Base-by-base conservation (phyloP, 1,140 invertebrate species). In the Papilio aristodemus region DNA sequence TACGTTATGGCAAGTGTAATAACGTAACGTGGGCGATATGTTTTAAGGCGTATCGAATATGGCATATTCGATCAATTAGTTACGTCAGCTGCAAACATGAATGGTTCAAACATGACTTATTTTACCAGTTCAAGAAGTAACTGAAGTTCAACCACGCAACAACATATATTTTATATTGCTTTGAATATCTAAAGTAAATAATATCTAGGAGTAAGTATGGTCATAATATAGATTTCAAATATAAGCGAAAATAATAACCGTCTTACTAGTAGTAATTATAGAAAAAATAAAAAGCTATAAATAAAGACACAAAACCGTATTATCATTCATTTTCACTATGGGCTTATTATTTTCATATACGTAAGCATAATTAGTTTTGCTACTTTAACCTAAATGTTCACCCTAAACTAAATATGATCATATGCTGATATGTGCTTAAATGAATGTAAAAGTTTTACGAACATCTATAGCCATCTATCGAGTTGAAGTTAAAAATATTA, bases 1-100 rank as follows among this genome's bases (percentile, higher is more conserved):
- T 81, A 69, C 58, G 81, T 84, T 85, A 86, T 85, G 77, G 79
- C 80, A 74, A 73, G 77, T 81, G 84, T 89, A 87, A 86, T 86
- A 84, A 84, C 67, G 64, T 73, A 71, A 81, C 78, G 85, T 85
- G 80, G 85, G 81, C 75, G 78, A 83, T 85, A 76, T 76, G 75
- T 81, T 83, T 80, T 59, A 72, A 74, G 71, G 79, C 80, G 75
- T 79, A 79, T 77, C 76, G 72, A 81, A 79, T 77, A 76, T 71
- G 66, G 37, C 39, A 46, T 68, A 46, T 81, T 79, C 77, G 80
- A 81, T 82, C 72, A 81, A 63, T 81, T 76, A 77, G 74, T 82
- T 71, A 80, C 70, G 50, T 11, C 14, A 50, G 43, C 41, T 43
- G 41, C 27, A 46, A 32, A 27, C 43, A 66, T 32, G 7, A 46